Evolutionary conservation across 1,140 invertebrate genomes (phyloP), one percentile per base, ranked within the genome.

Genomic region (Lethrus apterus): DNA sequence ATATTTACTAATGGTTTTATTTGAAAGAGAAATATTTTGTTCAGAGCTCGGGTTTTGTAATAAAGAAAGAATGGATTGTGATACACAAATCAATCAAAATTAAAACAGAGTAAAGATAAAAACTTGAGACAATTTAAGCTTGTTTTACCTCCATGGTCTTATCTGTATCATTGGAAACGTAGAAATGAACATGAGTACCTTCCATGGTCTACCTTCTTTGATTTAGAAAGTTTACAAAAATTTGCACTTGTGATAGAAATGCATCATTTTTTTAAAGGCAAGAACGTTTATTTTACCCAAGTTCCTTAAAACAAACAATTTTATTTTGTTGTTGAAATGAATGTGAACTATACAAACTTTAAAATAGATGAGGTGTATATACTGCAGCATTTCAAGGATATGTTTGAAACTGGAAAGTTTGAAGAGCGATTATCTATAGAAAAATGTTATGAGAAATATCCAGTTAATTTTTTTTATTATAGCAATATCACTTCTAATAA

Each of bases 221-320:
- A 98, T 64, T 44, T 96, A 8, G 50, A 72, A 7, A 88, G 88
- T 63, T 65, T 98, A 10, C 71, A 80, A 61, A 71, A 72, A 44
- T 95, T 83, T 72, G 76, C 86, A 13, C 87, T 90, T 34, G 86
- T 96, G 0, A 74, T 94, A 9, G 94, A 99, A 73, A 79, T 94
- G 66, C 63, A 84, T 47, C 82, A 95, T 58, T 86, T 88, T 68
- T 65, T 95, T 36, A 65, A 71, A 69, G 74, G 79, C 80, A 67
- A 40, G n/a, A n/a, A n/a, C n/a, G 14, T 15, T 45, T 20, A 17
- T n/a, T n/a, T n/a, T n/a, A n/a, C n/a, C n/a, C n/a, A n/a, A n/a
- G n/a, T n/a, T n/a, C n/a, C n/a, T n/a, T n/a, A n/a, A n/a, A n/a
- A n/a, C n/a, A n/a, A n/a, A n/a, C n/a, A n/a, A n/a, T n/a, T n/a